A percentile compares a stretch with the other conserved stretches of the same genome.
Conservation (phyloP, 2,113 vertebrate species). For the Alligator sinensis region DNA sequence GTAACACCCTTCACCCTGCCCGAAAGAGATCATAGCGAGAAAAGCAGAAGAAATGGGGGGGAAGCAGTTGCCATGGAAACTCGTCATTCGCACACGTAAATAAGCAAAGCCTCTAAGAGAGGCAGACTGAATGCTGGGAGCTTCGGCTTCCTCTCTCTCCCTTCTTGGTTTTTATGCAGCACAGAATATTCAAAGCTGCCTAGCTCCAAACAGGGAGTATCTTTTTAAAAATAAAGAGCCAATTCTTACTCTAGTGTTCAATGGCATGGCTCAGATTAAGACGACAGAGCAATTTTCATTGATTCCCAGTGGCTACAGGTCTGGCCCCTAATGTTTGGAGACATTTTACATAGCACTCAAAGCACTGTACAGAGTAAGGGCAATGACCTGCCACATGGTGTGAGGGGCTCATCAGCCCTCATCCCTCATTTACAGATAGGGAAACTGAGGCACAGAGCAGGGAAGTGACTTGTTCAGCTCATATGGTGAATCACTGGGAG, state of each 20-base stretch:
- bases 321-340: neutral
- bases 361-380: neutral
- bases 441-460: neutral
- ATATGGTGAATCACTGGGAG: neutral
- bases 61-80: neutral
- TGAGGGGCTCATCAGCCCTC: neutral
- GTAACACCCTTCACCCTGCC: neutral
- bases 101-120: neutral
- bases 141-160: rapidly evolving
- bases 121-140: rapidly evolving
- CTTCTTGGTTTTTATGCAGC: rapidly evolving
- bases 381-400: neutral
- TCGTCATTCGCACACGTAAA: rapidly evolving
- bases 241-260: neutral
- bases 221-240: neutral
- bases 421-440: neutral
- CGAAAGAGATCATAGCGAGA: neutral
- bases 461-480: neutral
- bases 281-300: no score
- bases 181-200: rapidly evolving
- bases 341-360: neutral
- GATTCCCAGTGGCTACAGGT: neutral
- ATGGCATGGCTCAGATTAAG: neutral
- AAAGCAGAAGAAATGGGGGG: rapidly evolving
- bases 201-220: neutral